Conservation (phyloP, 2,888 invertebrate species). For the Eudasyphora cyanicolor region DNA sequence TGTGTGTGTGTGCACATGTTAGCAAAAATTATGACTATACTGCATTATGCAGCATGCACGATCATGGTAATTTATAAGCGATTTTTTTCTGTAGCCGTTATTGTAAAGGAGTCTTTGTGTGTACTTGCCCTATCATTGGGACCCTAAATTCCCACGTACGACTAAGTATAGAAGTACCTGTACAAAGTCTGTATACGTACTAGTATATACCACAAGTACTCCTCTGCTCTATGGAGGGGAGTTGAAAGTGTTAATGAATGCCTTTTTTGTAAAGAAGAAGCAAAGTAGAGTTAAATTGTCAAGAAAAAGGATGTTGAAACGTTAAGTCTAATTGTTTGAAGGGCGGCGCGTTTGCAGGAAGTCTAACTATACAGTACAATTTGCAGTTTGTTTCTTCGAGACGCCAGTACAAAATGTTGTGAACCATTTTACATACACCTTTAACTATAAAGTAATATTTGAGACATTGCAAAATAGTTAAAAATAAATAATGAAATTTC, state of each 20-base stretch:
- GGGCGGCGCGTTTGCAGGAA: too few relatives aligned
- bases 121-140: slow-evolving; percentile 50
- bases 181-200: background rate
- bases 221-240: slow-evolving; percentile 6
- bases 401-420: too few relatives aligned
- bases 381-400: too few relatives aligned
- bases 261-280: slow-evolving; percentile 46
- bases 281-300: slow-evolving; percentile 40
- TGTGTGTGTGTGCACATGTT: slow-evolving; percentile 1
- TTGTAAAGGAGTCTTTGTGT: slow-evolving; percentile 27
- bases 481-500: too few relatives aligned
- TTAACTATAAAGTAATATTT: too few relatives aligned
- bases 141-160: slow-evolving; percentile 56
- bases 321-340: background rate
- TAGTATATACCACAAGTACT: background rate
- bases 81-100: background rate
- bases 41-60: slow-evolving; percentile 55
- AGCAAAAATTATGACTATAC: slow-evolving; percentile 60
- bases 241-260: slow-evolving; percentile 49
- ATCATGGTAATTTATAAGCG: slow-evolving; percentile 38
- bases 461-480: too few relatives aligned
- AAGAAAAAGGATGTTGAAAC: slow-evolving; percentile 33
- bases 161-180: background rate
- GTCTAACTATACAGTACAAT: too few relatives aligned
- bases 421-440: too few relatives aligned